Evolutionary conservation across 2,797 vertebrate genomes (phyloP).

Genomic region (Prionace glauca): DNA sequence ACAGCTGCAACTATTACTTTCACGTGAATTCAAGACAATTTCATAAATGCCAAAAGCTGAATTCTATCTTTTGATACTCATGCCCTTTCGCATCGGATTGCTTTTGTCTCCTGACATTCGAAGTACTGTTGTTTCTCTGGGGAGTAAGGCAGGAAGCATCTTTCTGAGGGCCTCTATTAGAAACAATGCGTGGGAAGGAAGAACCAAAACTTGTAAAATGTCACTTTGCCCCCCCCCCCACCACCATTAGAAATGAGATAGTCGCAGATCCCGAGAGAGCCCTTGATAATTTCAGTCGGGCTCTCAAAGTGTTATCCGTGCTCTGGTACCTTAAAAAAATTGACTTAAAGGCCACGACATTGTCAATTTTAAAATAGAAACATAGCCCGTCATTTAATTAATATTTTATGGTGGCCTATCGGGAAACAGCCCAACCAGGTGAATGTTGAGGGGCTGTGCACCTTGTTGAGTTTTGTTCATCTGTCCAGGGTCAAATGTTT

Average conservation of each 20-base stretch:
- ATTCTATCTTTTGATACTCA: slow-evolving; percentile 48
- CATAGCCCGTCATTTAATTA: slow-evolving; percentile 37
- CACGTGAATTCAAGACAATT: slow-evolving; percentile 37
- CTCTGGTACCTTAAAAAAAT: neutral
- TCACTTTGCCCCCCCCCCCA: slow-evolving; percentile 50
- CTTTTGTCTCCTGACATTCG: slow-evolving; percentile 54
- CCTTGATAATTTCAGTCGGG: slow-evolving; percentile 54
- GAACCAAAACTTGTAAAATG: slow-evolving; percentile 50
- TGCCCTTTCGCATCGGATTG: neutral
- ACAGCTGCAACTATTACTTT: neutral
- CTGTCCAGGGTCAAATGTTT: slow-evolving; percentile 26
- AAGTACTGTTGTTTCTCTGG: slow-evolving; percentile 44
- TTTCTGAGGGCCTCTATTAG: slow-evolving; percentile 49
- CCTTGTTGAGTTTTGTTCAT: neutral
- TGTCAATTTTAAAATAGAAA: slow-evolving; percentile 22
- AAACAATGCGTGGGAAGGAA: slow-evolving; percentile 43
- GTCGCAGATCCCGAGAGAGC: slow-evolving; percentile 40
- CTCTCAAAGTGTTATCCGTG: neutral
- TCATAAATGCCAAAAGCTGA: slow-evolving; percentile 55
- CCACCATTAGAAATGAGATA: slow-evolving; percentile 48
- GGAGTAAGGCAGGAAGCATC: slow-evolving; percentile 48
- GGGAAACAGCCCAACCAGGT: neutral
- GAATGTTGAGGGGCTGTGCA: neutral
- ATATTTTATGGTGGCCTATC: slow-evolving; percentile 28
- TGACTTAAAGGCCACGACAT: neutral